Conservation (phyloP, 1,140 invertebrate species). For the Marisa cornuarietis region DNA sequence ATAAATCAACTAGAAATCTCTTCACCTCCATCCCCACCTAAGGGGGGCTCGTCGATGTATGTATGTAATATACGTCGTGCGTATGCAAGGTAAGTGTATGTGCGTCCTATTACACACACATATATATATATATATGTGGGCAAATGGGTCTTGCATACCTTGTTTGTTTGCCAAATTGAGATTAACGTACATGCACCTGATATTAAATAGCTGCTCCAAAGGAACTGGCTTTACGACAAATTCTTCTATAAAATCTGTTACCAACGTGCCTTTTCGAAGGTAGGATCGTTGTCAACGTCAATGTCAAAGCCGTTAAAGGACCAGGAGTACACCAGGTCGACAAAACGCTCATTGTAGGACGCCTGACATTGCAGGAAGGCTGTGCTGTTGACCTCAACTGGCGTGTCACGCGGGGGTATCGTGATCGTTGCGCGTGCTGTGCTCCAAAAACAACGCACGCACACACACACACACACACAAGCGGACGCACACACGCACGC, state of each 20-base stretch:
- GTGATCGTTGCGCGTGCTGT: conserved; percentile 31
- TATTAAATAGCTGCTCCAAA: neutral
- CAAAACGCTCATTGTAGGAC: conserved; percentile 32
- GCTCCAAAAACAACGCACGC: neutral
- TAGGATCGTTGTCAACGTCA: conserved; percentile 36
- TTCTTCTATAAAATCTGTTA: neutral
- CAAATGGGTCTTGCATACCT: neutral
- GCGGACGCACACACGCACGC: no score
- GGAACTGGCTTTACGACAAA: neutral
- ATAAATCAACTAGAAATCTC: no score
- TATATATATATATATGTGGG: no score
- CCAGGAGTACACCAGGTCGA: conserved; percentile 51
- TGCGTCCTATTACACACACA: no score
- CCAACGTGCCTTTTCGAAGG: conserved; percentile 40
- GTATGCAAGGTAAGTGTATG: no score
- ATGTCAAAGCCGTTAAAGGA: conserved; percentile 41
- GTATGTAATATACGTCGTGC: no score
- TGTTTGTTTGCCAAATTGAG: neutral
- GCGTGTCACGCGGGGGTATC: conserved; percentile 23
- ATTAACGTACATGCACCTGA: neutral
- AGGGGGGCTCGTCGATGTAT: no score
- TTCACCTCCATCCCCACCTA: no score
- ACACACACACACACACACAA: no score
- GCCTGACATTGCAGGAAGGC: conserved; percentile 50
- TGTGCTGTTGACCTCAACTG: conserved; percentile 41